Evolutionary conservation across 1,140 invertebrate genomes (phyloP).

Genomic region (Onthophagus taurus): DNA sequence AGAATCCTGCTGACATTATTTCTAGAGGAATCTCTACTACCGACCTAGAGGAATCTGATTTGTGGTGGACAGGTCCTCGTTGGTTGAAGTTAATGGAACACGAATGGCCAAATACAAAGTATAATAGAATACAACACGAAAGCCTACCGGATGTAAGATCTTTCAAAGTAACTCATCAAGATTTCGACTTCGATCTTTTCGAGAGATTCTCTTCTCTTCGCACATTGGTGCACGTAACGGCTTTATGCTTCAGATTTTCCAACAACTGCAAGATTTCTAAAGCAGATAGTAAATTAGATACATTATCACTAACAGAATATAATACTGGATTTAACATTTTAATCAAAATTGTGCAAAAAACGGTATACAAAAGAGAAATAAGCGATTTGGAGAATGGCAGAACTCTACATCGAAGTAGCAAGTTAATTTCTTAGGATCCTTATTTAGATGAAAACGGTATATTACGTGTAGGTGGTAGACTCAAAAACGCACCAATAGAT

Average conservation of each 20-base stretch:
- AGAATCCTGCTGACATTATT: slow-evolving; percentile 38
- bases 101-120: neutral
- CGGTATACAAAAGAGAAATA: neutral
- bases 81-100: neutral
- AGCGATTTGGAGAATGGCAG: neutral
- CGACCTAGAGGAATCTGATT: slow-evolving; percentile 18
- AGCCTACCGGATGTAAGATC: neutral
- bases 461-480: slow-evolving; percentile 25
- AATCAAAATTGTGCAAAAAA: neutral
- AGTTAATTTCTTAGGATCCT: slow-evolving; percentile 12
- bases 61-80: slow-evolving; percentile 35
- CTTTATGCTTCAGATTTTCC: neutral
- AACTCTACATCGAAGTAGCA: neutral
- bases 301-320: neutral
- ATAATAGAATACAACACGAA: neutral
- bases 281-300: neutral
- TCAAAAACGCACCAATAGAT: slow-evolving; percentile 19
- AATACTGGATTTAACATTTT: neutral
- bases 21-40: slow-evolving; percentile 32
- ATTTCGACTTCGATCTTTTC: neutral
- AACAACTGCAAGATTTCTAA: neutral
- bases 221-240: neutral
- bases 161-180: neutral
- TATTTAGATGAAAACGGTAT: slow-evolving; percentile 21
- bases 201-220: neutral